Conservation (phyloP, 2,113 vertebrate species). For the Ancistrus triradiatus region DNA sequence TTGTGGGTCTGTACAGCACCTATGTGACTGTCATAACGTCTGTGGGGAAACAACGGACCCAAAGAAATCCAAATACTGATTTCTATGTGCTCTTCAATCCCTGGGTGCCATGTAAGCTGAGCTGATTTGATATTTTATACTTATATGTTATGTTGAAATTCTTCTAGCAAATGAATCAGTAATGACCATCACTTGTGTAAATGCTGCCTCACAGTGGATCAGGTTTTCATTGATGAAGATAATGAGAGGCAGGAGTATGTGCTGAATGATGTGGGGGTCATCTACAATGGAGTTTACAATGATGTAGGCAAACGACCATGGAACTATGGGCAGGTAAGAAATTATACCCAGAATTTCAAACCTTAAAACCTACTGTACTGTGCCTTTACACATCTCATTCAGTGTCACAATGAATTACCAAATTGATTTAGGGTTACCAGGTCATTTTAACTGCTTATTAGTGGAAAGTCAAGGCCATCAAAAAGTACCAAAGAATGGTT, state of each 20-base stretch:
- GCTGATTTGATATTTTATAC: background rate
- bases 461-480: too few species aligned
- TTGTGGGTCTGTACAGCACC: slow-evolving; percentile 79
- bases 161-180: too few species aligned
- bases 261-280: slow-evolving; percentile 77
- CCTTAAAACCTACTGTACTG: too few species aligned
- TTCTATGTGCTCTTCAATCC: slow-evolving; percentile 89
- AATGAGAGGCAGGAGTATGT: slow-evolving; percentile 78
- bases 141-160: background rate
- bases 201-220: slow-evolving; percentile 76
- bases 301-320: slow-evolving; percentile 67
- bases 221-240: slow-evolving; percentile 69
- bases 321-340: slow-evolving; percentile 85
- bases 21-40: slow-evolving; percentile 68
- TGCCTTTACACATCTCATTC: too few species aligned
- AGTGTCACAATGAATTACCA: too few species aligned
- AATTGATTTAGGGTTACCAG: too few species aligned
- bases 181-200: too few species aligned
- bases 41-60: slow-evolving; percentile 65
- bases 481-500: too few species aligned
- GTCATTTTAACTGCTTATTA: too few species aligned
- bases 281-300: slow-evolving; percentile 69
- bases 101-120: slow-evolving; percentile 75
- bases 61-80: slow-evolving; percentile 60
- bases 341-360: background rate